Conservation (phyloP, 2,797 vertebrate genomes). For the Alectoris magna region DNA sequence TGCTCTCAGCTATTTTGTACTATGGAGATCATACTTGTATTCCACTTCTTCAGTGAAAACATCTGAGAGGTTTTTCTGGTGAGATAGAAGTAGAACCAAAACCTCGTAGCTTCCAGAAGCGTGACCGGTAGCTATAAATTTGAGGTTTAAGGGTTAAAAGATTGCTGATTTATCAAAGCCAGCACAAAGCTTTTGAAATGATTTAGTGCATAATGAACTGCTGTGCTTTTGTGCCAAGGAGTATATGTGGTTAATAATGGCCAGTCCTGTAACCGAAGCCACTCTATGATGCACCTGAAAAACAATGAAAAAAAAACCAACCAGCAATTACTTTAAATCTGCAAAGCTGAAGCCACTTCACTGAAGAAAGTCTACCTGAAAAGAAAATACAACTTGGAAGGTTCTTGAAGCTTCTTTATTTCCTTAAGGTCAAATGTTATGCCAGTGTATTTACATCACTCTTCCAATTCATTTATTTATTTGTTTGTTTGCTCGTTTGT, state of each 20-base stretch:
- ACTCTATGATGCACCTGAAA: not conserved
- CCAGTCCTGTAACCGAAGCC: not conserved
- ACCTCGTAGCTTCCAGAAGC: not conserved
- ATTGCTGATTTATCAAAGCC: not conserved
- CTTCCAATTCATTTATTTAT: not conserved
- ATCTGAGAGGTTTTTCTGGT: not conserved
- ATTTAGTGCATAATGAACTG: not conserved
- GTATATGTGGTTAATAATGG: not conserved
- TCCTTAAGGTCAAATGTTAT: not conserved
- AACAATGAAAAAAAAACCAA: not conserved
- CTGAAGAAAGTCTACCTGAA: not conserved
- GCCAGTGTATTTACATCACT: not conserved
- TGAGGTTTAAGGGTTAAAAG: not conserved
- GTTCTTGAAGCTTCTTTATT: not conserved
- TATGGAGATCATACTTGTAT: fast-evolving
- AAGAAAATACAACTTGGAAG: not conserved
- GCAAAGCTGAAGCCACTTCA: not conserved
- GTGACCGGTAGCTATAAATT: not conserved
- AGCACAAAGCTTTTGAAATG: not conserved
- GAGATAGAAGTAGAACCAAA: not conserved
- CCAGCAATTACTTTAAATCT: not conserved
- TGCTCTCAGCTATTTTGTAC: not conserved
- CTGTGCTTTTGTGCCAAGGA: not conserved
- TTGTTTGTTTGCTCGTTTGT: no score
- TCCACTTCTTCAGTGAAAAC: not conserved